A percentile compares a stretch with the other conserved stretches of the same genome.
Conservation (phyloP, 2,113 vertebrate genomes). For the Gobio gobio region DNA sequence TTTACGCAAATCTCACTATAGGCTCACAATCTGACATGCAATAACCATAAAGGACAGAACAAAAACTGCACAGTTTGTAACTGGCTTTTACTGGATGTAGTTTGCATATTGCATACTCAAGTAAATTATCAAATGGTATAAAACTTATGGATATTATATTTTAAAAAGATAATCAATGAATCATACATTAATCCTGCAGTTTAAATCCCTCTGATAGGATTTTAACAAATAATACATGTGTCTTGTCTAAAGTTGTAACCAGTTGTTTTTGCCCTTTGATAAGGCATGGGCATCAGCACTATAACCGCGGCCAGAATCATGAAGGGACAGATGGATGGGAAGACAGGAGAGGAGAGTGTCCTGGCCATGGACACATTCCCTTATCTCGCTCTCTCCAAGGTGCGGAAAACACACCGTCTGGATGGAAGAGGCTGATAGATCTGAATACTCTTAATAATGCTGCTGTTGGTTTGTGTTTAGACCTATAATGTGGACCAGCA, state of each 20-base stretch:
- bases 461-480: constrained; percentile 55
- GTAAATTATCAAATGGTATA: not conserved
- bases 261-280: constrained; percentile 49
- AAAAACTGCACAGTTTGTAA: not conserved
- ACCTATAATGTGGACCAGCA: constrained; percentile 82
- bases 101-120: too few relatives aligned
- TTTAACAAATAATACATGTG: too few relatives aligned
- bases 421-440: not conserved
- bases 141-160: not conserved
- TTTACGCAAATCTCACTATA: not conserved
- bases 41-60: not conserved
- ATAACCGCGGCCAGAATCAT: constrained; percentile 80
- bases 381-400: constrained; percentile 80
- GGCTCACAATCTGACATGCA: not conserved
- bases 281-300: constrained; percentile 82
- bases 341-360: constrained; percentile 75
- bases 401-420: constrained; percentile 45
- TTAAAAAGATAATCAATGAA: not conserved
- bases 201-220: not conserved
- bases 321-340: constrained; percentile 75
- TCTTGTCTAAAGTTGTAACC: not conserved
- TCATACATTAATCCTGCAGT: not conserved
- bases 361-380: constrained; percentile 82
- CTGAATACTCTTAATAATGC: not conserved
- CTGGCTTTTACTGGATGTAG: not conserved